A percentile compares a stretch with the other conserved stretches of the same genome.
Conservation (phyloP, 2,113 vertebrate genomes). For the Leptosomus discolor region DNA sequence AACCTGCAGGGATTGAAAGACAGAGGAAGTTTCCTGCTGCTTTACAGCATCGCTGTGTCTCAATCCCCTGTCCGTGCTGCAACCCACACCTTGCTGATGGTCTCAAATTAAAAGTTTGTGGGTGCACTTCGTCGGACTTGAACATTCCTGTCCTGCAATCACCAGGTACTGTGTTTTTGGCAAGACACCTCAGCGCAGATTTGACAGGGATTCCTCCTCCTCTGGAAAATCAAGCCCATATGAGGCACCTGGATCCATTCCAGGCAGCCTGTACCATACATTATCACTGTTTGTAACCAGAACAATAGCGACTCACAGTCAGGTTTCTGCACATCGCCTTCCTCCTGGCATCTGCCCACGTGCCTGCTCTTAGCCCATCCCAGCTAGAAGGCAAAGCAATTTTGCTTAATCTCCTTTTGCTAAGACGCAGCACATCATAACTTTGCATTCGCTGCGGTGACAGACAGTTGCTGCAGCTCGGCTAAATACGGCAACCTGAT, state of each 20-base stretch:
- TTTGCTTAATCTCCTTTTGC: not conserved
- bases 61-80: fast-evolving
- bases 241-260: not conserved
- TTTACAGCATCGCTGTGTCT: fast-evolving
- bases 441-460: fast-evolving
- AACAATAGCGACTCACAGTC: not conserved
- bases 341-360: not conserved
- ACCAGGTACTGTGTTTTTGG: not conserved
- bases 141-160: not conserved
- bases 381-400: not conserved
- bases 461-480: not conserved
- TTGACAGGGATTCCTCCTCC: conserved; percentile 18
- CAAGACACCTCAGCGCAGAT: not conserved
- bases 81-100: not conserved
- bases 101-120: not conserved
- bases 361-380: not conserved
- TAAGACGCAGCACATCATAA: not conserved
- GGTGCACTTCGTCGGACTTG: not conserved
- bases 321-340: not conserved
- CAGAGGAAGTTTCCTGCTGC: not conserved
- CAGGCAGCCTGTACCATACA: not conserved
- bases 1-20: conserved; percentile 76
- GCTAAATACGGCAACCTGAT: not conserved
- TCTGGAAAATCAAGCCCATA: not conserved
- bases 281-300: not conserved